Evolutionary conservation across 2,888 invertebrate species (phyloP), one percentile per base, ranked within the genome.

Genomic region (Hecatera dysodea): DNA sequence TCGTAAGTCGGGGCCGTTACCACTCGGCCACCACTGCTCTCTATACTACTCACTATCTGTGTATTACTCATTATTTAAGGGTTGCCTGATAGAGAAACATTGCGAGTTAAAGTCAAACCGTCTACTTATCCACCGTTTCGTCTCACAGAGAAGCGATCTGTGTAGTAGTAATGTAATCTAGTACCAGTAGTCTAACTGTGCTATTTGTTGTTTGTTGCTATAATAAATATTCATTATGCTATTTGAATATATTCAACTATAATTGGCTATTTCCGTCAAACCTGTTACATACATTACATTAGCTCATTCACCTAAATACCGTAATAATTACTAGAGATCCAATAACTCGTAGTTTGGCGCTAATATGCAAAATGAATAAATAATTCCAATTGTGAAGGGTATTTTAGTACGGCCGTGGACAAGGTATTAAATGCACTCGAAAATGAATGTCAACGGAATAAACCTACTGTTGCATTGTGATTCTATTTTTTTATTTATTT

Each of bases 401-500:
- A 65, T 52, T 55, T 46, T 29, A 72, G 39, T 29, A 42, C 29
- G 44, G 63, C 83, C 81, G 77, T 72, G 81, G 29, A 65, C 17
- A 55, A 55, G 44, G 55, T 60, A 68, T 63, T 71, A 67, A 61
- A 67, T 79, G 69, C 76, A 72, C 55, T 75, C 80, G 50, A 80
- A 69, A 75, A 61, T 79, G 36, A 82, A 75, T 80, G 67, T 72
- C 52, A 81, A 64, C 60, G 65, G 46, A 67, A 81, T 67, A 71
- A 56, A 33, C 36, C 42, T 33, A 24, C 27, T 22, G 7, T 17
- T 6, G 22, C 46, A 59, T 22, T 63, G 39, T 22, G 42, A 42
- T 52, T 53, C 4, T 8, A 17, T 33, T 53, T 42, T n/a, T n/a
- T n/a, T n/a, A n/a, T n/a, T n/a, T n/a, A n/a, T n/a, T n/a, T n/a